Base-by-base conservation (phyloP, 2,113 vertebrate species). In the Neolamprologus fasciatus region DNA sequence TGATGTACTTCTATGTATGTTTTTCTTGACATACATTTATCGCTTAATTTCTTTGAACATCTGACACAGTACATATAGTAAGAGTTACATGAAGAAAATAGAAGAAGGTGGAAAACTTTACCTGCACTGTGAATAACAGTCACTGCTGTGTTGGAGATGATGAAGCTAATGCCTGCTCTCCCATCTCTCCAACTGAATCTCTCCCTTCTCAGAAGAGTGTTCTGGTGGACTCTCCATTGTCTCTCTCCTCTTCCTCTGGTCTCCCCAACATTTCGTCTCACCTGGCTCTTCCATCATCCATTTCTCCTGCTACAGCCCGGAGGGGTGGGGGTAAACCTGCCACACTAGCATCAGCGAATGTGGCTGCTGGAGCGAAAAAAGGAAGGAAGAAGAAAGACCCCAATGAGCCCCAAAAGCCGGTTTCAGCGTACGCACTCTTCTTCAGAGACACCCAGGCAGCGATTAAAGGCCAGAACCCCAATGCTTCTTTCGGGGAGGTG, bases 401-500 rank as follows among this genome's bases (percentile, higher is more conserved):
- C 7, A 98, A 98, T 23, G 98, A 98, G 87, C 98, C 98, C 1
- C 97, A 98, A 92, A 98, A 98, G 87, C 98, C 98, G 0, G 97
- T 98, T 45, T 98, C 98, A 2, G 98, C 98, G 1, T 98, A 98
- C 16, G 98, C 98, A 1, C 94, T 98, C 54, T 98, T 98, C 94
- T 98, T 98, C 92, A 96, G 97, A 79, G 98, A 98, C 94, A 98
- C 98, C 0, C 98, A 98, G 92, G 97, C 98, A 0, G 98, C 98
- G 80, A 98, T 98, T 87, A 98, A 98, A 88, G 98, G 98, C 42
- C 98, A 98, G 94, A 98, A 98, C 91, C 98, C 98, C 81, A 98
- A 97, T 53, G 98, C 98, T 45, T 98, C 98, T 26, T 98, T 98
- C 79, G 98, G 98, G 5, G 98, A 98, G 87, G 98, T 98, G 68